Evolutionary conservation across 2,113 vertebrate species (phyloP).

Genomic region (Corapipo altera): DNA sequence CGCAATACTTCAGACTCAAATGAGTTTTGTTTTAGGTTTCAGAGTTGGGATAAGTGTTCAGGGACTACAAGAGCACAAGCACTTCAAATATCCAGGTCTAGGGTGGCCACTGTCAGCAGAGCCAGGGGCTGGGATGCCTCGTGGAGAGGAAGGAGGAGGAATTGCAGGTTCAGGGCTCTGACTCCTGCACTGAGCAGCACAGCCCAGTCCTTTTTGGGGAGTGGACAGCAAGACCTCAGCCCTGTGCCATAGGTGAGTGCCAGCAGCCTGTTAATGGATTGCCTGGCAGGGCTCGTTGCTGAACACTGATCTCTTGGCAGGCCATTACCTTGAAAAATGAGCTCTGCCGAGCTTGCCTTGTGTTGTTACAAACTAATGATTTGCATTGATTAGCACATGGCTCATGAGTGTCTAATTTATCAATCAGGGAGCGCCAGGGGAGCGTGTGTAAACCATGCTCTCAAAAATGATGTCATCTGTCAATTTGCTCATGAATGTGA

Average conservation of each 20-base stretch:
- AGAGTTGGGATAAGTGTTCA: neutral
- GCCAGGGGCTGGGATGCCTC: neutral
- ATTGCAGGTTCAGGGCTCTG: neutral
- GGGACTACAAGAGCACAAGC: accelerated
- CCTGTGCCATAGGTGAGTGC: neutral
- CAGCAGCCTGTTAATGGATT: constrained; percentile 3
- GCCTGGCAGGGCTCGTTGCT: constrained; percentile 22
- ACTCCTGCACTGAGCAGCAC: neutral
- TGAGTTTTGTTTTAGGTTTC: neutral
- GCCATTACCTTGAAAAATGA: constrained; percentile 72
- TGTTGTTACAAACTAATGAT: constrained; percentile 71
- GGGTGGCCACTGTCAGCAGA: neutral
- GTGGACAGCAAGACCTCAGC: neutral
- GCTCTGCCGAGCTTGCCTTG: constrained; percentile 52
- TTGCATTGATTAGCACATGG: constrained; percentile 71
- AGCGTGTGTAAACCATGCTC: constrained; percentile 40
- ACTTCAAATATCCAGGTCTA: neutral
- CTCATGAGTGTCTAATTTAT: constrained; percentile 70
- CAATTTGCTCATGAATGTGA: neutral
- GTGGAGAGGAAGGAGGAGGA: neutral
- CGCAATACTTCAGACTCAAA: neutral
- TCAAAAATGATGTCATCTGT: constrained; percentile 70
- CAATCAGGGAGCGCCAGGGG: constrained; percentile 59
- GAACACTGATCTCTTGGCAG: constrained; percentile 54
- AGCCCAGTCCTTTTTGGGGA: neutral